Base-by-base conservation (phyloP, 2,113 vertebrate genomes). In the Galeopterus variegatus region DNA sequence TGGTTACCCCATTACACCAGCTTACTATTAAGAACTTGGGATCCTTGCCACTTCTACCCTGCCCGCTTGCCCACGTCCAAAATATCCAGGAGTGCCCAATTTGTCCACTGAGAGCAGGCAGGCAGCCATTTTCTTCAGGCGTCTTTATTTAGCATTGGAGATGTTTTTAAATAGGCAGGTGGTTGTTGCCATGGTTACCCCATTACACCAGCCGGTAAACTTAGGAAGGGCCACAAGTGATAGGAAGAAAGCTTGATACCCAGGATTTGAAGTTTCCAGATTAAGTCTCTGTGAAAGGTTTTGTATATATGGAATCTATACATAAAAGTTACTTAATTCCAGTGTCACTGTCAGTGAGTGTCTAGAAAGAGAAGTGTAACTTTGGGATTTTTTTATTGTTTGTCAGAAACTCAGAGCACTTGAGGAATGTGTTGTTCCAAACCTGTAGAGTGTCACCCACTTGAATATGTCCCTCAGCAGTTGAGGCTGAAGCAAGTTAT, bases 1-100 rank as follows among this genome's bases (percentile, higher is more conserved):
- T 98, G 97, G 98, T 97, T 97, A 98, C 97, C 65, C 92, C 97
- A 97, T 98, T 98, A 98, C 97, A 98, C 97, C 92, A 96, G 92
- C 79, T n/a, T n/a, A n/a, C n/a, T n/a, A n/a, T n/a, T n/a, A n/a
- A 81, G 79, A 95, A 56, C 62, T 58, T 86, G 12, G 58, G 67
- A 28, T 52, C 54, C 11, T 3, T 33, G 8, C 85, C 26, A 18
- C 82, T 85, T 83, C 93, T 48, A 36, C 87, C 19, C 50, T 24
- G 70, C 56, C 84, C 93, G 80, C 33, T 60, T 72, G 50, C 62
- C 86, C 8, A 2, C 56, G 23, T 77, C 80, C 54, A 88, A 69
- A 97, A 95, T 15, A 81, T 87, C 69, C 90, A 77, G 90, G 93
- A 93, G 88, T 90, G 80, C 90, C 91, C 62, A n/a, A 2, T 81